Conservation (phyloP, 2,888 invertebrate species). For the Sicus ferrugineus region DNA sequence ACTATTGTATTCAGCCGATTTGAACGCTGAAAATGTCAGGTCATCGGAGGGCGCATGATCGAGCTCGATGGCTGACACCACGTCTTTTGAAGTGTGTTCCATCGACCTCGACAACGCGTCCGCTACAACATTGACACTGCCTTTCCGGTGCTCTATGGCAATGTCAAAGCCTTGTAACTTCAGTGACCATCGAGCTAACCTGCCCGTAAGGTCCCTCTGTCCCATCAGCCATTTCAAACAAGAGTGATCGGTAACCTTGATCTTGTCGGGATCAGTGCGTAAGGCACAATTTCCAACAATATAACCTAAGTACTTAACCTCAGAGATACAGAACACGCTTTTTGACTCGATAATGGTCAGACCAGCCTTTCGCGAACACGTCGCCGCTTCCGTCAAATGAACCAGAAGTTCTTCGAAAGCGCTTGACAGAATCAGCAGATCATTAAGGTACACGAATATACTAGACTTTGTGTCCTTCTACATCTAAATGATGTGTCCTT, state of each 20-base stretch:
- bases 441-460: constrained; percentile 4
- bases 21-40: no score
- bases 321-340: background rate
- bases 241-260: background rate
- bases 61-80: no score
- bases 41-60: no score
- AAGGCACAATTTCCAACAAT: background rate
- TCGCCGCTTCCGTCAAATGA: background rate
- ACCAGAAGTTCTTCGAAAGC: background rate
- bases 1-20: constrained; percentile 33
- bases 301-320: constrained; percentile 15
- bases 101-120: no score
- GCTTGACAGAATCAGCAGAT: background rate
- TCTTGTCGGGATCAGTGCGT: background rate
- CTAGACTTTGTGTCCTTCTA: no score
- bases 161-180: constrained; percentile 29
- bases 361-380: background rate
- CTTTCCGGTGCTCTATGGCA: no score
- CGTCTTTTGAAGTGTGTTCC: no score
- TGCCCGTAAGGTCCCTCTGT: no score
- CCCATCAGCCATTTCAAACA: constrained; percentile 1
- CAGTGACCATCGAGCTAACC: constrained; percentile 32
- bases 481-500: no score
- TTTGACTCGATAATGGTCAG: constrained; percentile 10
- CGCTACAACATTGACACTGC: no score